Base-by-base conservation (phyloP, 2,797 vertebrate species). In the Pseudochirops corinnae region DNA sequence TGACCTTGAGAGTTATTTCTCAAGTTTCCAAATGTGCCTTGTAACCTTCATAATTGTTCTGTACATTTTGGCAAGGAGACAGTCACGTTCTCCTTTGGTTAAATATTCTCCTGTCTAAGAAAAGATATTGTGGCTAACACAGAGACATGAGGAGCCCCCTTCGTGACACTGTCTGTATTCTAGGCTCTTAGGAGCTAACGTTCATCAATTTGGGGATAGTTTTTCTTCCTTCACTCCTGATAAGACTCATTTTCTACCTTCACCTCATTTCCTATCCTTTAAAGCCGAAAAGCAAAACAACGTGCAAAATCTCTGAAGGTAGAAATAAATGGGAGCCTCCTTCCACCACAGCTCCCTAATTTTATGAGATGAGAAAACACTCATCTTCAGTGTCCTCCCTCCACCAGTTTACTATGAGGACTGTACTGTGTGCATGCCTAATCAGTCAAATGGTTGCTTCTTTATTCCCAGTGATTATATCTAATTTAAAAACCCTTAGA, bases 241-340 rank as follows among this genome's bases (percentile, higher is more conserved):
- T 92, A 21, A 53, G 60, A 74, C 1, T 58, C 91, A n/a, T 92
- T 5, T 90, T 90, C 12, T 29, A 94, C 0, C 12, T 26, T 31
- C 26, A 56, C 26, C 55, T 33, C 46, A 50, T 46, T 24, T 28
- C 4, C 18, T n/a, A 46, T 56, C 29, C 39, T 94, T 93, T 91
- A 92, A 91, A 90, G 74, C 46, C 31, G 7, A 95, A 94, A 92
- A 67, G 10, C 95, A 53, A 93, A 87, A 31, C 90, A 87, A 31
- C 87, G 55, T 28, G 33, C 29, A 21, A 52, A 39, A 57, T 56
- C 5, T 52, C 10, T 33, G 56, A 92, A 46, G 31, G 4, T 6
- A 55, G 55, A 92, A 21, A 56, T 28, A 91, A 56, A 46, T 91
- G 53, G 91, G 55, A 56, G 91, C 91, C 2, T 39, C 67, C 62